Evolutionary conservation across 2,888 invertebrate genomes (phyloP).

Genomic region (Sesia bembeciformis): DNA sequence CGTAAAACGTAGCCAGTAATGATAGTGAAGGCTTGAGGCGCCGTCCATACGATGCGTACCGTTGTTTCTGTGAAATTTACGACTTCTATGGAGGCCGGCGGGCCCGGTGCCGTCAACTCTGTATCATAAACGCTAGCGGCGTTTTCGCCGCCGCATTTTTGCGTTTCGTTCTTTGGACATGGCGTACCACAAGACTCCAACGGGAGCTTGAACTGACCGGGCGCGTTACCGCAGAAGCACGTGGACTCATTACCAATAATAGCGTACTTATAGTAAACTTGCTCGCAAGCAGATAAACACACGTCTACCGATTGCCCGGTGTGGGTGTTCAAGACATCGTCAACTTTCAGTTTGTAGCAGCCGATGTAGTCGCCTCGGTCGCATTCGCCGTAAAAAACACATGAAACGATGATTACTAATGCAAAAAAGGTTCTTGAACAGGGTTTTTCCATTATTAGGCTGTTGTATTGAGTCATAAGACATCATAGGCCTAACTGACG

Average conservation of each 20-base stretch:
- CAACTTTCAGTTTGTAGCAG: slow-evolving; percentile 44
- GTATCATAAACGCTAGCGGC: slow-evolving; percentile 82
- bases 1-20: slow-evolving; percentile 74
- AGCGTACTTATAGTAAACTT: slow-evolving; percentile 61
- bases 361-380: slow-evolving; percentile 63
- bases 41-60: slow-evolving; percentile 73
- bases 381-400: slow-evolving; percentile 15
- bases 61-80: slow-evolving; percentile 77
- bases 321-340: slow-evolving; percentile 52
- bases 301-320: slow-evolving; percentile 65
- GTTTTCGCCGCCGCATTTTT: slow-evolving; percentile 79
- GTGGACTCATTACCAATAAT: slow-evolving; percentile 56
- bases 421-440: slow-evolving; percentile 1
- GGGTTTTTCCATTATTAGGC: slow-evolving; percentile 4
- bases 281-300: slow-evolving; percentile 60
- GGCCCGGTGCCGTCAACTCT: slow-evolving; percentile 77
- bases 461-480: background rate
- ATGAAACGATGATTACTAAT: slow-evolving; percentile 16
- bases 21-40: slow-evolving; percentile 67
- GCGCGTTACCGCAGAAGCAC: slow-evolving; percentile 59
- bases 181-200: slow-evolving; percentile 64
- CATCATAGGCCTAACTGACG: background rate
- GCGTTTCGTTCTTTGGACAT: slow-evolving; percentile 76
- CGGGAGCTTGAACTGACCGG: slow-evolving; percentile 56
- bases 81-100: slow-evolving; percentile 77